Evolutionary conservation across 2,888 invertebrate genomes (phyloP).

Genomic region (Eurytoma californica): DNA sequence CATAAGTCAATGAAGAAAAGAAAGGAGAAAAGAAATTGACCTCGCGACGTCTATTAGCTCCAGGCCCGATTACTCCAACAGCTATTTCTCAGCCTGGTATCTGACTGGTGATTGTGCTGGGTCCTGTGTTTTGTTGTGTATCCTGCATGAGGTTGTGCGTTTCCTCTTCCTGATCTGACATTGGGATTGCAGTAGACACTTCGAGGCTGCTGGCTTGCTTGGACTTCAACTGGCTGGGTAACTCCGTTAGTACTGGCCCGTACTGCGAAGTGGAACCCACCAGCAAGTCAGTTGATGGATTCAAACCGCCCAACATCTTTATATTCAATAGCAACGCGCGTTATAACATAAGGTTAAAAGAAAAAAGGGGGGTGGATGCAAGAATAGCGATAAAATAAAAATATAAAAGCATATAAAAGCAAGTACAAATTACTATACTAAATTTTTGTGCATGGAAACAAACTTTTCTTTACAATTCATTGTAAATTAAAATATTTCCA

Average conservation of each 20-base stretch:
- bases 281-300: conserved; percentile 75
- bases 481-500: conserved; percentile 7
- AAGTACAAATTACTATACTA: conserved; percentile 29
- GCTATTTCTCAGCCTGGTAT: conserved; percentile 67
- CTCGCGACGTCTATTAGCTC: conserved; percentile 27
- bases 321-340: conserved; percentile 70
- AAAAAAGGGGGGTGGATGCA: conserved; percentile 59
- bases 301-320: conserved; percentile 76
- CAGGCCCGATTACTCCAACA: conserved; percentile 10
- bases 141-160: conserved; percentile 72
- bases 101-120: conserved; percentile 65
- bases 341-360: conserved; percentile 62
- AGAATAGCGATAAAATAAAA: conserved; percentile 58
- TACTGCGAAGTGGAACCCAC: conserved; percentile 76
- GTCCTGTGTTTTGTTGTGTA: conserved; percentile 61
- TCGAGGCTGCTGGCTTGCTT: conserved; percentile 65
- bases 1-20: conserved; percentile 47
- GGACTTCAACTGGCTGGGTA: conserved; percentile 71
- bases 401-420: conserved; percentile 51
- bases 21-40: conserved; percentile 52
- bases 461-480: neutral
- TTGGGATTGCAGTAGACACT: conserved; percentile 64
- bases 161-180: conserved; percentile 73
- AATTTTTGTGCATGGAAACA: conserved; percentile 29
- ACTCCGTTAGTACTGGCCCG: conserved; percentile 74